Evolutionary conservation across 2,113 vertebrate genomes (phyloP), one percentile per base, ranked within the genome.

Genomic region (Brevimyrus niger): DNA sequence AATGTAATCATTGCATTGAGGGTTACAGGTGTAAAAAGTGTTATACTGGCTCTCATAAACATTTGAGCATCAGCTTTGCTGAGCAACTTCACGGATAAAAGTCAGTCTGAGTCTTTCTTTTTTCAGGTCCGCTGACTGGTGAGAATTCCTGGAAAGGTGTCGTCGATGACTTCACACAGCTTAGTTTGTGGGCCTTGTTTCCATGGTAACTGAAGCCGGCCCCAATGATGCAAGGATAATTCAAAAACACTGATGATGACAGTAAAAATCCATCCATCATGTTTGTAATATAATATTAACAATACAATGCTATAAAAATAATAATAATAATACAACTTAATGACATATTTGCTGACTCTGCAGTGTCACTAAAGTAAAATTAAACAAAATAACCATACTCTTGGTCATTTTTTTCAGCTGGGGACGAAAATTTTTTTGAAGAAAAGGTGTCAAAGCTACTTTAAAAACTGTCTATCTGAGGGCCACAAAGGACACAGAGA

Each of bases 111-210:
- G 4, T 73, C 73, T 31, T 42, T 65, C 3, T 13, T 65, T 65
- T 65, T n/a, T n/a, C 19, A 69, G 31, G 69, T 58, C 35, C 6
- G 13, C 21, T 55, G 50, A 83, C 11, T 50, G 50, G 19, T n/a
- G 69, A n/a, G 88, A 83, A 83, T 55, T 89, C 48, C 48, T 82
- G 73, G 31, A 35, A 50, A 80, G 88, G 50, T 53, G 50, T 21
- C 10, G 27, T 19, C 11, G 88, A 80, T 83, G 31, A 23, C 38
- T 89, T 82, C 73, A 55, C 88, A 82, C 50, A 55, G 69, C 73
- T 44, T 53, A 65, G 76, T 65, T 44, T 19, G 47, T 50, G 82
- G 73, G 48, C 48, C 17, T 15, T 23, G 48, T 88, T 73, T 88
- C 88, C 48, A 89, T 89, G 73, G 88, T 53, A 82, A 55, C 88